These are phyloP conservation scores for Styela clava DNA, from an alignment of 23 tunicate species.

Conservation along the genomic window DNA sequence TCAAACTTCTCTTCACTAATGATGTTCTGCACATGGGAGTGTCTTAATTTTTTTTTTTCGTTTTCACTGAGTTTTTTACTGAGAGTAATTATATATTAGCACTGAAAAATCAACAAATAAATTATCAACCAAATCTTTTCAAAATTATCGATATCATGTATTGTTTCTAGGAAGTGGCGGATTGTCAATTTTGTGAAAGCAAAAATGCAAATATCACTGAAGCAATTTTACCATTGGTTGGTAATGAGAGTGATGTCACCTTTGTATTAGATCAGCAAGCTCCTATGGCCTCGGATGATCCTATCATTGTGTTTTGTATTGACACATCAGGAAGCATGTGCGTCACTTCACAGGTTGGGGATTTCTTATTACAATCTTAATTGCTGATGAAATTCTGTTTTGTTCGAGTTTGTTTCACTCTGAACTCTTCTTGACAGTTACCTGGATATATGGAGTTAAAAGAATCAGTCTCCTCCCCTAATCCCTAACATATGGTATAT, in stretches of 20 bases:
- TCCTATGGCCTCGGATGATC: conserved; percentile 22
- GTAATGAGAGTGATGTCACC: conserved; percentile 47
- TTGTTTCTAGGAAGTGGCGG: background rate
- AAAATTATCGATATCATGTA: too few relatives aligned
- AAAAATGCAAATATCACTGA: conserved; percentile 6
- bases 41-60: too few relatives aligned
- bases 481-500: too few relatives aligned
- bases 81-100: too few relatives aligned
- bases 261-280: conserved; percentile 41
- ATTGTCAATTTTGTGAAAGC: conserved; percentile 59
- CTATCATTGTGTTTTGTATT: conserved; percentile 65
- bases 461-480: too few relatives aligned
- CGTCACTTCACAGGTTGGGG: conserved; percentile 54
- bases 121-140: too few relatives aligned
- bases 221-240: conserved; percentile 11
- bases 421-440: too few relatives aligned
- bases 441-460: too few relatives aligned
- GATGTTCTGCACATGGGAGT: background rate
- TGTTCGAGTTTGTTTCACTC: too few relatives aligned
- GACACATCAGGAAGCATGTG: conserved; percentile 95
- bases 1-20: background rate
- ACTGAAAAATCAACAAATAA: too few relatives aligned
- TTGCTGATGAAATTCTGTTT: too few relatives aligned
- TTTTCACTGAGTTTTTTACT: too few relatives aligned
- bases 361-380: background rate